Evolutionary conservation across 2,888 invertebrate genomes (phyloP), one percentile per base, ranked within the genome.

Genomic region (Oscheius sp.): DNA sequence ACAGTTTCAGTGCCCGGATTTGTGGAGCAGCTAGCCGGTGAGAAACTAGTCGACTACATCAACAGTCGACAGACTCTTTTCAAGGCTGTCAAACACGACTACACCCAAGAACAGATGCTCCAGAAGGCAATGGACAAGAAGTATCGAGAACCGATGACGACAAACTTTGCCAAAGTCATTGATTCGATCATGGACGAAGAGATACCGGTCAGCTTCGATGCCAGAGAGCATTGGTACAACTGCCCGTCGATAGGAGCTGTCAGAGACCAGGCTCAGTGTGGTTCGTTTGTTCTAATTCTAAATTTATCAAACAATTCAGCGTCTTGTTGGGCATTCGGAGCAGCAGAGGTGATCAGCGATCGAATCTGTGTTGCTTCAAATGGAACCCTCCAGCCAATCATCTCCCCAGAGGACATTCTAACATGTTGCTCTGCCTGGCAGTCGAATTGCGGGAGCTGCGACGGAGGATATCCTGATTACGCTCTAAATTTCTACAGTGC

Each of bases 401-500:
- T 91, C 57, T 90, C 90, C 9, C 88, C 91, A 5, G 90, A 91
- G 78, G 90, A 91, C 77, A 84, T 91, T 66, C 86, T 90, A 32
- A 80, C 88, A 2, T 91, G 90, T 83, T 68, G 68, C 1, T 35
- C 33, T 21, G 35, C 53, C 3, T 68, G 53, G 35, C 35, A 55
- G 2, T 33, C 29, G 4, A 53, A 66, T 32, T 66, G 51, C 13
- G 66, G 63, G 10, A 32, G 63, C 53, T 90, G 81, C 68, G 73
- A 78, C 13, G 79, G 95, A 32, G 96, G 95, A 1, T 93, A 93
- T 89, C 93, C 93, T 1, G 93, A 93, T 0, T 91, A 93, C 11
- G 95, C 95, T 7, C 96, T 96, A 95, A 91, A 92, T 66, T 95
- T 94, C 90, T 95, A 94, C 94, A 93, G 93, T 33, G 91, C 92